phyloP scores from a whole-genome alignment of 2,888 invertebrate genomes.

The Agrotis puta region DNA sequence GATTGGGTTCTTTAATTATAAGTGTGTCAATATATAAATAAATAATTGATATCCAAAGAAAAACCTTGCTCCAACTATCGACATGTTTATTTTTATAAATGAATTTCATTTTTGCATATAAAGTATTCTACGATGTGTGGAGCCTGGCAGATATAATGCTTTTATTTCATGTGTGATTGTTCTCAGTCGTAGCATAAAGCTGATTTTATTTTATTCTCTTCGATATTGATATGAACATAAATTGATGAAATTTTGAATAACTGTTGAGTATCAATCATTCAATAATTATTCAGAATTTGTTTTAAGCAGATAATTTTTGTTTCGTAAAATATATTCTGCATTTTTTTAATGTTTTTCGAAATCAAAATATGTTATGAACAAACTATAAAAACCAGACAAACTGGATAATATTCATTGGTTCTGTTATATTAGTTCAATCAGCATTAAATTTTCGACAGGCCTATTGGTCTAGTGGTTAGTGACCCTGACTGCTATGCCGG shows the following conservation, averaged over 20 bases:
- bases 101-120: not conserved
- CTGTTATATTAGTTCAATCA: no score
- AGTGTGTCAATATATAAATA: no score
- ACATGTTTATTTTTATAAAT: not conserved
- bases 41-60: not conserved
- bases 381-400: no score
- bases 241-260: not conserved
- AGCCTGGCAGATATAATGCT: not conserved
- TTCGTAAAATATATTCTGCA: no score
- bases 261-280: not conserved
- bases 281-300: not conserved
- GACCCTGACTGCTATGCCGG: no score
- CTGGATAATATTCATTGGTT: no score
- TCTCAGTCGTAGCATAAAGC: not conserved
- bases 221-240: not conserved
- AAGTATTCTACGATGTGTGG: not conserved
- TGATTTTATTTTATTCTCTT: not conserved
- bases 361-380: no score
- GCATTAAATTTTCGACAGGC: no score
- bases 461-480: no score
- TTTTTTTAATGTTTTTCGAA: no score
- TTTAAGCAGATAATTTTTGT: no score
- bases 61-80: not conserved
- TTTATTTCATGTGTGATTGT: constrained; percentile 1
- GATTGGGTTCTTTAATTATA: no score